Evolutionary conservation across 35 echinoderm and acorn worm genomes (phyloP), one percentile per base, ranked within the genome.

Genomic region (Ophiothrix spiculata): DNA sequence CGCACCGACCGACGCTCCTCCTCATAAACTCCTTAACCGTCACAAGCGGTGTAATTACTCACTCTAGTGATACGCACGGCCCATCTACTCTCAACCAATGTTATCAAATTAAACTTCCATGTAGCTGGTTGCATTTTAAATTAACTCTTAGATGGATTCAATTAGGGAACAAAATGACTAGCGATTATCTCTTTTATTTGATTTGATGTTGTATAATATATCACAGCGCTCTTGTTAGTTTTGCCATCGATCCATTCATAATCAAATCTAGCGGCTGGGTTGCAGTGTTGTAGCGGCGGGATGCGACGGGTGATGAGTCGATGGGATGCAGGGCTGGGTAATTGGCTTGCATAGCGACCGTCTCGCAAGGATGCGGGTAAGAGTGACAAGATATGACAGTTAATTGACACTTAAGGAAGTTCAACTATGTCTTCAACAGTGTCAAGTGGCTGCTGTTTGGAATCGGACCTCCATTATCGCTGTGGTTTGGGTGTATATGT

Each of bases 41-140:
- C 60, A 69, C 60, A 69, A 69, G 29, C 29, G 60, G 16, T 25
- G 60, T 69, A 69, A 69, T 69, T 69, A 69, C 60, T 69, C 60
- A 69, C 60, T 69, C 60, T 2, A 15, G 60, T 25, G 23, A 69
- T 69, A 69, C 29, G 60, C 6, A 69, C 23, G 60, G 23, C 29
- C 29, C 29, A 69, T 28, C 29, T 28, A 25, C 60, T 25, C 60
- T 28, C 25, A 69, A 25, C 29, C 60, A 69, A 69, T 69, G 17
- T 69, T 69, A 15, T 69, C 29, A 69, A 2, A 4, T 69, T 12
- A 69, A 69, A 12, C 23, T 69, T 10, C 3, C 60, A 4, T 69
- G 60, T 69, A 69, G 60, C 42, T 10, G 19, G 42, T 49, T 49
- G n/a, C n/a, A n/a, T n/a, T n/a, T n/a, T n/a, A n/a, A n/a, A n/a